Evolutionary conservation across 2,797 vertebrate genomes (phyloP).

Genomic region (Darevskia nairensis): DNA sequence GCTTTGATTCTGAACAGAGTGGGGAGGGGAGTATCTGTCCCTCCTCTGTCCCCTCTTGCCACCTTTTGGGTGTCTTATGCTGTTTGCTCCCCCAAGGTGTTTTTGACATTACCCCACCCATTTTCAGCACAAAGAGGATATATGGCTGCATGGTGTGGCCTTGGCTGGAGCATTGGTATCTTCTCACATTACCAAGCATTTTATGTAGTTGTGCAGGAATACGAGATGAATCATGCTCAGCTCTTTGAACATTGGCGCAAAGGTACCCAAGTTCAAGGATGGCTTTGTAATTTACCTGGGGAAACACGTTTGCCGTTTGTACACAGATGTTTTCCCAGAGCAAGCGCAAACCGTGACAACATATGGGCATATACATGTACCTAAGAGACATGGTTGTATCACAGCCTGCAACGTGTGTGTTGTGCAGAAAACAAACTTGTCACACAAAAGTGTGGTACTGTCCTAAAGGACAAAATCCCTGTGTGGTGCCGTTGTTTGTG

Average conservation of each 20-base stretch:
- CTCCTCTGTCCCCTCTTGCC: too few relatives aligned
- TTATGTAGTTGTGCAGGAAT: too few relatives aligned
- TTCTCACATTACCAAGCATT: not conserved
- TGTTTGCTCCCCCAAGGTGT: too few relatives aligned
- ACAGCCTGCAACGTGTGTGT: too few relatives aligned
- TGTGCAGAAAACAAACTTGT: not conserved
- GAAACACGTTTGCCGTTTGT: not conserved
- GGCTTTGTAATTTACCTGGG: not conserved
- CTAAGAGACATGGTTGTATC: too few relatives aligned
- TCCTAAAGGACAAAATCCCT: not conserved
- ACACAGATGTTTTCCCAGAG: not conserved
- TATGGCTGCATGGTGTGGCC: not conserved
- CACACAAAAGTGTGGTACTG: not conserved
- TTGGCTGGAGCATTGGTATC: not conserved
- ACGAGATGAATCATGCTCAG: not conserved
- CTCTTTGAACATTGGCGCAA: not conserved
- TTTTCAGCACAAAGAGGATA: too few relatives aligned
- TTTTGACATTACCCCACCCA: too few relatives aligned
- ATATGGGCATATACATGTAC: too few relatives aligned
- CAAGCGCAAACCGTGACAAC: too few relatives aligned
- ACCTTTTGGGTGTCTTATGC: too few relatives aligned
- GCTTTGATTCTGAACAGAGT: too few relatives aligned
- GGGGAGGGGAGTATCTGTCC: too few relatives aligned
- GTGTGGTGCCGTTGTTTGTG: not conserved
- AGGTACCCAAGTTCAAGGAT: not conserved